phyloP scores from a whole-genome alignment of 2,888 invertebrate species.

The Agriotes lineatus region DNA sequence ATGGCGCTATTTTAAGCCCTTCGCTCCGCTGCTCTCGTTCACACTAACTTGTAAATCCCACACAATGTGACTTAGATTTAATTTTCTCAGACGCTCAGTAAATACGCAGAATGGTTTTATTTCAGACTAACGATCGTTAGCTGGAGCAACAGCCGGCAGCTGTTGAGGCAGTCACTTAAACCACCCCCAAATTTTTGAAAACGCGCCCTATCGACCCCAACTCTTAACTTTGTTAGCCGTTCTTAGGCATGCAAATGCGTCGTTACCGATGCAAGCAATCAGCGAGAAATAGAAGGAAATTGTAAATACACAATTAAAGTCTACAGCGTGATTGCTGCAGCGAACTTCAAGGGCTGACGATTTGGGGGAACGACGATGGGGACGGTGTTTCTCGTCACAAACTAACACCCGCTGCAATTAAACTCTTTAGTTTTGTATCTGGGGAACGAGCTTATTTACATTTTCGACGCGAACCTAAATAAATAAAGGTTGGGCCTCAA shows the following conservation, averaged over 20 bases:
- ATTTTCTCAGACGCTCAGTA: constrained; percentile 22
- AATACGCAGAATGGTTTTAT: constrained; percentile 22
- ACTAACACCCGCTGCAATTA: neutral
- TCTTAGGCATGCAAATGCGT: constrained; percentile 17
- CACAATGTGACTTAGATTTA: constrained; percentile 27
- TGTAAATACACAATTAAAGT: constrained; percentile 16
- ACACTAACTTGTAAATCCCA: constrained; percentile 23
- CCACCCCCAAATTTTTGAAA: neutral
- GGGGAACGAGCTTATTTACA: constrained; percentile 28
- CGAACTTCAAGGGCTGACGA: neutral
- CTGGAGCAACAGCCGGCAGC: constrained; percentile 3
- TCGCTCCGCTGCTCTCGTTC: constrained; percentile 18
- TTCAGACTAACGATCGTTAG: constrained; percentile 16
- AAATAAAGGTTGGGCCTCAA: constrained; percentile 16
- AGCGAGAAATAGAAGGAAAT: neutral
- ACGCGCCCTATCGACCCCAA: neutral
- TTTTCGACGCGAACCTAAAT: constrained; percentile 28
- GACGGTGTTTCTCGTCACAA: constrained; percentile 18
- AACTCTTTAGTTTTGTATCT: constrained; percentile 18
- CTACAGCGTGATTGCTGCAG: neutral
- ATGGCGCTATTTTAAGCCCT: constrained; percentile 32
- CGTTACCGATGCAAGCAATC: constrained; percentile 15
- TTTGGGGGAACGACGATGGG: neutral
- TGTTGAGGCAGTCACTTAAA: constrained; percentile 9
- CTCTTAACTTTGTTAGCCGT: constrained; percentile 11